Evolutionary conservation across 2,113 vertebrate species (phyloP), one percentile per base, ranked within the genome.

Genomic region (Falco punctatus): DNA sequence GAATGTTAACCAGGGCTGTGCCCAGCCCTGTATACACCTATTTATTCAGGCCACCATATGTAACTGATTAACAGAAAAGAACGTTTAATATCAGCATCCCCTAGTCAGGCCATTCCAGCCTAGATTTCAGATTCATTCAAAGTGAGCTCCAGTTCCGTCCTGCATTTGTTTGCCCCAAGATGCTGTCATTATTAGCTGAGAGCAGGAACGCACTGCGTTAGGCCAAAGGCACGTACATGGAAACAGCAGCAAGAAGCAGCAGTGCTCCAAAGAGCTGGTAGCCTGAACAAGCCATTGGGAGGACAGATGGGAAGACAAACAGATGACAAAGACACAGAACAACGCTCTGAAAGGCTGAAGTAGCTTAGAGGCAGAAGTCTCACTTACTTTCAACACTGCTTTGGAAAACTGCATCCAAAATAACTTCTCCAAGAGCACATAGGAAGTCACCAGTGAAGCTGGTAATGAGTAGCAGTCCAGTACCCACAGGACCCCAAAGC

Each of bases 201-300:
- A 62, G 10, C 65, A 58, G 23, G 49, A 66, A 42, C 24, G n/a
- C 55, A 55, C 15, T 3, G 1, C 1, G 0, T 38, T 10, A 49
- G 64, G 65, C 79, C 83, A 89, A 64, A 46, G 44, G 14, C 15
- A 64, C 1, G 1, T 7, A 22, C n/a, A 23, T 40, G 72, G 33
- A 38, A 71, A 49, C 14, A 46, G 44, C 55, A 81, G 64, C 18
- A 57, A 86, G 66, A 69, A 82, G 55, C 24, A 32, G 65, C 46
- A 32, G 55, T 7, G 17, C 27, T 81, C 61, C 61, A 40, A 32
- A 58, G 33, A 52, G 46, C 21, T 75, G 77, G 23, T 40, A 88
- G 57, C 48, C 38, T 57, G 27, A 80, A 44, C 9, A 44, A 87
- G 51, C 30, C 48, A 32, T 61, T 44, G n/a, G 74, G 26, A 90